These are phyloP conservation scores for Silvanus unidentatus DNA, from an alignment of 2,888 invertebrate genomes.

Conservation along the genomic window DNA sequence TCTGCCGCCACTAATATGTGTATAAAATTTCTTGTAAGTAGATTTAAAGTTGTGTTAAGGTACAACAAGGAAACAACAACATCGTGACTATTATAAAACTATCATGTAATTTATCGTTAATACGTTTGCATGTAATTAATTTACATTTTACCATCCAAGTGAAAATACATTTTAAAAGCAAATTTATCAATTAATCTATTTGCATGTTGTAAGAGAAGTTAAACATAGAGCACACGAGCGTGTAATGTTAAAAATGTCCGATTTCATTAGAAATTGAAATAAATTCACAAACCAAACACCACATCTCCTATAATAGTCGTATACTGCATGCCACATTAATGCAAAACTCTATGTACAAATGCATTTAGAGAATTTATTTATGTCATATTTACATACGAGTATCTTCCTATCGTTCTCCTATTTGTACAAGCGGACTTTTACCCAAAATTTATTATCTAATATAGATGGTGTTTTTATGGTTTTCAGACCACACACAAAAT, in stretches of 20 bases:
- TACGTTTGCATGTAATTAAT: conserved; percentile 28
- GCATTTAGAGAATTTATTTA: too few relatives aligned
- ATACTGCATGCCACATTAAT: too few relatives aligned
- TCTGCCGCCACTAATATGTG: background rate
- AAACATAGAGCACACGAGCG: conserved; percentile 13
- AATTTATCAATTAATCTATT: conserved; percentile 22
- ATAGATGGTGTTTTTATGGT: too few relatives aligned
- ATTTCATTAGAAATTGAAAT: conserved; percentile 20
- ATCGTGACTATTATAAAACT: conserved; percentile 23
- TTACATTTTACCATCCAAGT: conserved; percentile 19
- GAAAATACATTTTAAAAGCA: conserved; percentile 19
- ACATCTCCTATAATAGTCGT: too few relatives aligned
- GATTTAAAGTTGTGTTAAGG: conserved; percentile 1
- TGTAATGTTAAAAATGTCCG: conserved; percentile 15
- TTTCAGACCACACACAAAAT: too few relatives aligned
- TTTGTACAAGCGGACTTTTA: too few relatives aligned
- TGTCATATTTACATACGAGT: too few relatives aligned
- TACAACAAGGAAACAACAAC: conserved; percentile 13
- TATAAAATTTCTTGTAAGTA: background rate
- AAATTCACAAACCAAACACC: conserved; percentile 6
- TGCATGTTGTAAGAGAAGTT: conserved; percentile 13
- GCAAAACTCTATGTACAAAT: too few relatives aligned
- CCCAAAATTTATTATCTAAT: too few relatives aligned
- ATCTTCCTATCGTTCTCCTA: too few relatives aligned
- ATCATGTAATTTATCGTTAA: conserved; percentile 27